Conservation (phyloP, 1,140 invertebrate species). For the Dendroctonus valens region DNA sequence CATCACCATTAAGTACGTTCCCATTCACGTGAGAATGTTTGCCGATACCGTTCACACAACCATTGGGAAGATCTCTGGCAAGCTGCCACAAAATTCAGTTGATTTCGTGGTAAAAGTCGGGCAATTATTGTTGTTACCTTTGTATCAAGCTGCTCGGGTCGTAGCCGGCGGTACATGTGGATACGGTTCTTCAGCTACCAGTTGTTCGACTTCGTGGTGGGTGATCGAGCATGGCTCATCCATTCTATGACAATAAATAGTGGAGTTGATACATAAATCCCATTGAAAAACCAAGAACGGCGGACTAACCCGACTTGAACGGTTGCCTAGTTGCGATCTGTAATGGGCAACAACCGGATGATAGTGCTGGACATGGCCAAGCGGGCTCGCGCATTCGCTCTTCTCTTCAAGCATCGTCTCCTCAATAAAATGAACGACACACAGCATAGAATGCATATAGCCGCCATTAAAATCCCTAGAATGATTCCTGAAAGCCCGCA, state of each 20-base stretch:
- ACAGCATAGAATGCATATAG: conserved; percentile 48
- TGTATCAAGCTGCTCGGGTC: conserved; percentile 50
- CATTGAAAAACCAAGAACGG: neutral
- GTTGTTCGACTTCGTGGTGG: conserved; percentile 49
- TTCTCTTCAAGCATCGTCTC: conserved; percentile 45
- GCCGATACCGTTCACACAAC: conserved; percentile 39
- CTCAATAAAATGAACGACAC: conserved; percentile 46
- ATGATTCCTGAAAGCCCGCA: conserved; percentile 44
- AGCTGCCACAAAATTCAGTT: conserved; percentile 45
- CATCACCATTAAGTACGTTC: conserved; percentile 48
- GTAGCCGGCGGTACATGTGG: conserved; percentile 42
- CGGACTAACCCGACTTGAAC: conserved; percentile 37
- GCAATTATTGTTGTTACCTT: conserved; percentile 44
- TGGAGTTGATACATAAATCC: neutral
- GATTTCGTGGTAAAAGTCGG: neutral
- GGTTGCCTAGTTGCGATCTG: conserved; percentile 32
- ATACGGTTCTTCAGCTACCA: conserved; percentile 43
- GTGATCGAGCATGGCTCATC: conserved; percentile 38
- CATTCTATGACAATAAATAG: conserved; percentile 16
- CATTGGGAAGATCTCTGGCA: conserved; percentile 44
- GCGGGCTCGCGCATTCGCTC: conserved; percentile 32
- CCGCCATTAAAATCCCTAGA: conserved; percentile 47
- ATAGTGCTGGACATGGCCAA: conserved; percentile 34
- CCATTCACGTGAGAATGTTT: conserved; percentile 50
- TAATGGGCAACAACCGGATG: conserved; percentile 41